A percentile compares a stretch with the other conserved stretches of the same genome.
These are phyloP conservation scores for human (Homo sapiens) DNA, from an alignment of 2,113 vertebrate species.

Conservation along the genomic window GRCh38 chr12:18252001-18252500, in stretches of 20 bases:
- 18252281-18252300: neutral
- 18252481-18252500: neutral
- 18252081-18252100: neutral
- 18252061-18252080: neutral
- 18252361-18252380: neutral
- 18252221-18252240: neutral
- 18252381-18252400: neutral
- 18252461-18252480: neutral
- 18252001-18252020: neutral
- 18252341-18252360: neutral
- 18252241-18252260: neutral
- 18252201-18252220: neutral
- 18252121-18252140: neutral
- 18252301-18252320: neutral
- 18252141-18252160: neutral
- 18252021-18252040: neutral
- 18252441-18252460: neutral
- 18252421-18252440: neutral
- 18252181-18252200: neutral
- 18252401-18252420: neutral
- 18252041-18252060: neutral
- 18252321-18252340: neutral
- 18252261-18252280: neutral
- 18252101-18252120: neutral
- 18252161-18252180: neutral